Base-by-base conservation (phyloP, 2,888 invertebrate species). In the Seira ritae region DNA sequence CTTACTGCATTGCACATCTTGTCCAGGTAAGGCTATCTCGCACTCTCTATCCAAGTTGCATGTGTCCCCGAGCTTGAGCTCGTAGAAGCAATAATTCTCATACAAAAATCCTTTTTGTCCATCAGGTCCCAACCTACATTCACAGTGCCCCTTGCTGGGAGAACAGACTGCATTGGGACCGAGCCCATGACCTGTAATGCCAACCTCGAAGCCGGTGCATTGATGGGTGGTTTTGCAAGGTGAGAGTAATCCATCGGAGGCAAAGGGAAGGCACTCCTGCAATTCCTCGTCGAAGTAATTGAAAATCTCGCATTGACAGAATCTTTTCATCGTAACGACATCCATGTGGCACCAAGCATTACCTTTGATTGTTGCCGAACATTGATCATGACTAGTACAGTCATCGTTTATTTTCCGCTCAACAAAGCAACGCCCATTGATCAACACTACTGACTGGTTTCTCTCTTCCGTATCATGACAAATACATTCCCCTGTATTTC, bases 331-430 rank as follows among this genome's bases (percentile, higher is more conserved):
- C n/a, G 68, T 69, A 1, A n/a, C 31, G 8, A 60, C 10, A 24
- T 76, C 76, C 55, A 76, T 22, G 37, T 76, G 69, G 22, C 76
- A 76, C 76, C 76, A 76, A 4, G 76, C 76, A 1, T 17, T 50
- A 6, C 76, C 76, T 2, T 19, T 19, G 17, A 76, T 76, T 4
- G 60, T 60, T 0, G 68, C 60, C n/a, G 55, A 10, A 19, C 76
- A 76, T 15, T 76, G 68, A 2, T 76, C 68, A 19, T 76, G 76
- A 19, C n/a, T n/a, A 3, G 55, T 55, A 37, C 76, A 76, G 15
- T 12, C 6, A 19, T 50, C 50, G 37, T 76, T 76, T 10, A 76
- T 76, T 20, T 68, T 24, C 19, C 69, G 50, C 8, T 31, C 20
- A 15, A 76, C 22, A 10, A n/a, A 24, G 22, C 76, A 76, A 3